Evolutionary conservation across 2,888 invertebrate genomes (phyloP), one percentile per base, ranked within the genome.

Genomic region (Pocota personata): DNA sequence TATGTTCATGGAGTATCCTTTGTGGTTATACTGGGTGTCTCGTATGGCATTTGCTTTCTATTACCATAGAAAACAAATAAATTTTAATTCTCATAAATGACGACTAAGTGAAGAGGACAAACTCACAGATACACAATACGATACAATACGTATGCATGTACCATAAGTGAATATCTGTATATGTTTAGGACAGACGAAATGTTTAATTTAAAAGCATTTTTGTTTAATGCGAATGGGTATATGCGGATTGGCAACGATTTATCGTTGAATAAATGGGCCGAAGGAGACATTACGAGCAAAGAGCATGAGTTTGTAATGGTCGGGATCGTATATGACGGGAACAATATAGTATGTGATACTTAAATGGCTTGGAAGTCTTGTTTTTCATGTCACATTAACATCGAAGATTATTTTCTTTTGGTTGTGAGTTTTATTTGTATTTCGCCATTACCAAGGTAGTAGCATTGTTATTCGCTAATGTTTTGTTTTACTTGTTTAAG

Each of bases 341-440:
- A 64, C 78, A 83, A 78, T 83, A 55, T 79, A 83, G 73, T 83
- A 55, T 79, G 66, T 83, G 79, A 78, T 83, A 66, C 78, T 62
- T 69, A 78, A 78, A 83, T 78, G 60, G 67, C 46, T 35, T 79
- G 62, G 78, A 78, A 66, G 43, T 64, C 78, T 55, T 78, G 55
- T 72, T 78, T 60, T 35, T 67, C 62, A 55, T 67, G 62, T 62
- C 62, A 48, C 62, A 78, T 79, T 69, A 79, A 73, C 73, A 73
- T 64, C n/a, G 62, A 19, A 37, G 55, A 83, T 83, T 82, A 82
- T 58, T 55, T 14, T 27, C 32, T 8, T 35, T 46, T 37, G 57
- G 16, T 3, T 40, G 57, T 1, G 43, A 43, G 50, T 27, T 35
- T 52, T 73, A 52, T 73, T 14, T 50, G 19, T 46, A 60, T 52